phyloP scores from a whole-genome alignment of 2,113 vertebrate species.

The Toxotes chatareus region DNA sequence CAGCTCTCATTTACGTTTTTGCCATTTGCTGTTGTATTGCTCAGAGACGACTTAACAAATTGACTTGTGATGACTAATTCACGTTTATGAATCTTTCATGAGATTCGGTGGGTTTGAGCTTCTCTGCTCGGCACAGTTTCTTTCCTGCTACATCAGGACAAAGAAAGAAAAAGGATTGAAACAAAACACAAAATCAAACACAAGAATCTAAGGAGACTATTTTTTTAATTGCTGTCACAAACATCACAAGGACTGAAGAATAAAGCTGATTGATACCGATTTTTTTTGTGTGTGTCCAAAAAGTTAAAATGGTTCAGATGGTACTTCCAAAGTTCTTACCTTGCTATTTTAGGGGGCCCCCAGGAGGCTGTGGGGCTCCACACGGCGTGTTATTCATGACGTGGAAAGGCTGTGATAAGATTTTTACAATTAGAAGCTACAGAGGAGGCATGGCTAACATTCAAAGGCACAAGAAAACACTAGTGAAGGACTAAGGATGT shows the following conservation, averaged over 20 bases:
- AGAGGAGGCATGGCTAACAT: background rate
- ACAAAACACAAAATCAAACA: background rate
- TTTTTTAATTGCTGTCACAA: background rate
- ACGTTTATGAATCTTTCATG: background rate
- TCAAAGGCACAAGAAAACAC: background rate
- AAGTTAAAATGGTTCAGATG: background rate
- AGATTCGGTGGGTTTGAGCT: background rate
- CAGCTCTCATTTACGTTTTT: background rate
- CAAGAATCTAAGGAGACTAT: background rate
- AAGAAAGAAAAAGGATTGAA: background rate
- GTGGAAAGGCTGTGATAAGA: background rate
- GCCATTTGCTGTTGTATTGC: background rate
- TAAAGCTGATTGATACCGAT: background rate
- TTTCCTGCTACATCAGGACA: background rate
- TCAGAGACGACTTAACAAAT: background rate
- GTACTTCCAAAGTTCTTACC: background rate
- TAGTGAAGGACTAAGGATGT: too few species aligned
- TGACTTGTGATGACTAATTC: background rate
- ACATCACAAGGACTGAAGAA: background rate
- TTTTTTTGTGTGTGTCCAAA: background rate
- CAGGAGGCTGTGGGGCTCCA: background rate
- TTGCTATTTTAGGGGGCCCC: background rate
- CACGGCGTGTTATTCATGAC: background rate
- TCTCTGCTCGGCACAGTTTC: background rate
- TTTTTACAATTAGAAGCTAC: background rate